phyloP scores from a whole-genome alignment of 1,140 invertebrate genomes.

The Drosophila carrolli region DNA sequence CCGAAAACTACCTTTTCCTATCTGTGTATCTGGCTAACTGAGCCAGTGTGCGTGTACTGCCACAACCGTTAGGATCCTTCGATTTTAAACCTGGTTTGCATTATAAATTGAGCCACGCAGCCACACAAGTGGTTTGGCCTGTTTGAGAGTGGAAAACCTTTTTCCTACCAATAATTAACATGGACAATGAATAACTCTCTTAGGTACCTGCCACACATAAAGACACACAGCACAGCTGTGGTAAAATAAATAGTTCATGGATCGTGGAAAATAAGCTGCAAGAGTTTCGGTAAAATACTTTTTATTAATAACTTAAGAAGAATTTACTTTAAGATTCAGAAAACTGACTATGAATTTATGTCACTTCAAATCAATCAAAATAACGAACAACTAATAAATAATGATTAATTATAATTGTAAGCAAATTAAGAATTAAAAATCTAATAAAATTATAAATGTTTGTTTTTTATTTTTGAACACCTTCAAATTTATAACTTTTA shows the following conservation, averaged over 20 bases:
- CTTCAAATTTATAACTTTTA: no score
- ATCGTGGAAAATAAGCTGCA: background rate
- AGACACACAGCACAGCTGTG: background rate
- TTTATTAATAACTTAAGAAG: no score
- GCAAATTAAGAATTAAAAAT: no score
- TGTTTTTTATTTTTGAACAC: no score
- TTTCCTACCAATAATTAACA: slow-evolving; percentile 50
- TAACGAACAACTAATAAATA: no score
- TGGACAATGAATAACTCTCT: slow-evolving; percentile 48
- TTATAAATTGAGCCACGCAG: slow-evolving; percentile 46
- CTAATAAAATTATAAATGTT: no score
- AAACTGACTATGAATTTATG: no score
- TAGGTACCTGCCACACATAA: slow-evolving; percentile 61
- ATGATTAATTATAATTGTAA: no score
- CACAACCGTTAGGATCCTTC: slow-evolving; percentile 73
- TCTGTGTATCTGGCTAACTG: slow-evolving; percentile 20
- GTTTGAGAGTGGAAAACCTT: slow-evolving; percentile 40
- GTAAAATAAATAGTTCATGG: slow-evolving; percentile 2
- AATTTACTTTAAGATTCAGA: no score
- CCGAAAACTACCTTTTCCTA: slow-evolving; percentile 57
- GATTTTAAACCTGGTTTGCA: slow-evolving; percentile 41
- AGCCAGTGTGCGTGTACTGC: slow-evolving; percentile 9
- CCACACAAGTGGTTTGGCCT: slow-evolving; percentile 62
- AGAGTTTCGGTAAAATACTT: no score
- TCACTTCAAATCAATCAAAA: no score